These are phyloP conservation scores for Notodonta dromedarius DNA, from an alignment of 2,888 invertebrate genomes.

Conservation along the genomic window DNA sequence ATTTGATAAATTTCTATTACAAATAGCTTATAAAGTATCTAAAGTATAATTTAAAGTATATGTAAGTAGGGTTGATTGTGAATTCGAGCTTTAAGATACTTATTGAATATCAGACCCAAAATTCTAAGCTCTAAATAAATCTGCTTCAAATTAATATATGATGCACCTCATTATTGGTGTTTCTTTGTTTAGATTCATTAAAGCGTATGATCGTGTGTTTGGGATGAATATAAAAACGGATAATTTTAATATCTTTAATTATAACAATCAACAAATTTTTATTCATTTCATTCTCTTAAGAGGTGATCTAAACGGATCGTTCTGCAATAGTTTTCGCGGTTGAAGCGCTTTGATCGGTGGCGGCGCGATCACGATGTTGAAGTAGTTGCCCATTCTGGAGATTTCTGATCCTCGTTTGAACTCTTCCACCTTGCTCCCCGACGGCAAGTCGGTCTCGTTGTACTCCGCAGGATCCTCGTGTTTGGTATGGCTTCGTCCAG, in stretches of 20 bases:
- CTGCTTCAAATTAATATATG: no score
- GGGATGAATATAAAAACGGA: not conserved
- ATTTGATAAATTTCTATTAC: no score
- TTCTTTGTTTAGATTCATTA: no score
- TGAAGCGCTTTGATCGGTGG: slow-evolving; percentile 75
- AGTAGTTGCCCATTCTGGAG: slow-evolving; percentile 78
- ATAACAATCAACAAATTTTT: not conserved
- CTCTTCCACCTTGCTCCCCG: slow-evolving; percentile 48
- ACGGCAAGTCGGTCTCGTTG: slow-evolving; percentile 45
- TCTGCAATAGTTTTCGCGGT: slow-evolving; percentile 66
- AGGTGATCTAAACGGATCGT: slow-evolving; percentile 46
- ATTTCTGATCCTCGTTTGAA: slow-evolving; percentile 62
- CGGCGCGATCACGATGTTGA: slow-evolving; percentile 78
- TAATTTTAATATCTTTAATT: not conserved
- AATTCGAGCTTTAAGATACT: no score
- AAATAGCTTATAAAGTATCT: no score
- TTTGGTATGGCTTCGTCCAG: slow-evolving; percentile 47
- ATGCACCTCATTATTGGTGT: no score
- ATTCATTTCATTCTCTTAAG: slow-evolving; percentile 48
- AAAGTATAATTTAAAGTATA: no score
- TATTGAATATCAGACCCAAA: no score
- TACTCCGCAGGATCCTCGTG: slow-evolving; percentile 52
- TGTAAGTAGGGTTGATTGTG: no score
- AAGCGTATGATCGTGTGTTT: not conserved
- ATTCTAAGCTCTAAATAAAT: no score